A percentile compares a stretch with the other conserved stretches of the same genome.
Conservation (phyloP, 2,888 invertebrate genomes). For the Emmelina monodactyla region DNA sequence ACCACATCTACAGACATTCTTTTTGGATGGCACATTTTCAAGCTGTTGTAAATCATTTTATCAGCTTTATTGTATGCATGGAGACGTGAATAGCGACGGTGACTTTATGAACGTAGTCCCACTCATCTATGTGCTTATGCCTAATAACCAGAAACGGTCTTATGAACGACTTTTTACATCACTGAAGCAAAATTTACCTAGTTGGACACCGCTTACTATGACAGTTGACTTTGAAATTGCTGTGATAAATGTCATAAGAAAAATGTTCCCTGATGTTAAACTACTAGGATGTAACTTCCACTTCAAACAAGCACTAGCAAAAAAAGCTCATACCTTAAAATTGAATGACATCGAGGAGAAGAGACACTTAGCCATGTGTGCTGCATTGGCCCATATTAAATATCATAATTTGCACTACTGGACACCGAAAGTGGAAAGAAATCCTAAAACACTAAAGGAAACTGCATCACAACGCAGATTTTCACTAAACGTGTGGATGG, state of each 20-base stretch:
- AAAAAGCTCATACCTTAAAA: constrained; percentile 9
- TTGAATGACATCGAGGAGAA: constrained; percentile 1
- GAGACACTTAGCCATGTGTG: constrained; percentile 11
- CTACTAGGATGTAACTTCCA: constrained; percentile 9
- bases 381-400: constrained; percentile 9
- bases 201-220: constrained; percentile 7
- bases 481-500: too few species aligned
- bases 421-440: too few species aligned
- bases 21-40: too few species aligned
- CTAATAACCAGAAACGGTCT: constrained; percentile 7
- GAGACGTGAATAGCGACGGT: constrained; percentile 2
- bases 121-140: constrained; percentile 8
- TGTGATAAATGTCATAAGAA: constrained; percentile 7
- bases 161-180: constrained; percentile 10
- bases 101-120: neutral
- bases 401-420: too few species aligned
- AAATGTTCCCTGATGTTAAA: constrained; percentile 3
- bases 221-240: constrained; percentile 9
- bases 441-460: too few species aligned
- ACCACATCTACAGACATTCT: too few species aligned
- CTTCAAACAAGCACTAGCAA: constrained; percentile 10
- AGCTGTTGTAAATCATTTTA: constrained; percentile 6
- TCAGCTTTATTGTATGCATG: neutral
- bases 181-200: constrained; percentile 8
- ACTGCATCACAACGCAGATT: too few species aligned